Percentiles rank a stretch among this genome's conserved stretches.
Conservation (phyloP, 2,797 vertebrate species). For the Pelodytes ibericus region DNA sequence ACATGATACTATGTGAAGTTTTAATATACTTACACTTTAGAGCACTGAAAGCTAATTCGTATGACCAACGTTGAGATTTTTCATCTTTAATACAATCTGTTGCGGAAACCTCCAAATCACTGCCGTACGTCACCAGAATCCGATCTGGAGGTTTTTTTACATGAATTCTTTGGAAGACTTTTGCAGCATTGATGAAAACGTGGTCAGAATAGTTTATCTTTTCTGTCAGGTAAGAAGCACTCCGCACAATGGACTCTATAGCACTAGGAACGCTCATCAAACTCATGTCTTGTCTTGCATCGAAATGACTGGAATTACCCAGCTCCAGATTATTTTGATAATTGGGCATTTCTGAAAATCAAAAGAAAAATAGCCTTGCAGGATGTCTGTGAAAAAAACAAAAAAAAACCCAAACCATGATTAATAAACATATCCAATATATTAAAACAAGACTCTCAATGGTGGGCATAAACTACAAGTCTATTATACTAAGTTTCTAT, state of each 20-base stretch:
- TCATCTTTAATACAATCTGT: constrained; percentile 71
- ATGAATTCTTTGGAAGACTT: constrained; percentile 81
- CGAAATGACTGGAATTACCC: constrained; percentile 36
- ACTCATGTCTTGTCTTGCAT: constrained; percentile 29
- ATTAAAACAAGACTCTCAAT: no score
- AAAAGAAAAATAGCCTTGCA: constrained; percentile 19
- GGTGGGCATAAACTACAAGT: no score
- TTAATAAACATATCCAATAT: background rate
- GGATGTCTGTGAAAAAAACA: constrained; percentile 58
- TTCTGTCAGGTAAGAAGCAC: constrained; percentile 43
- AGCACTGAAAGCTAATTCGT: constrained; percentile 84
- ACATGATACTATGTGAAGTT: no score
- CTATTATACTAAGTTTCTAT: no score
- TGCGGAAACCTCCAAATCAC: constrained; percentile 43
- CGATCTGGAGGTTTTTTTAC: constrained; percentile 71
- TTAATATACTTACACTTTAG: constrained; percentile 86
- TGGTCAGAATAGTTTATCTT: constrained; percentile 71
- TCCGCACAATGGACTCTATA: constrained; percentile 28
- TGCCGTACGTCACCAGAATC: constrained; percentile 75
- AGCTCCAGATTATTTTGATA: constrained; percentile 43
- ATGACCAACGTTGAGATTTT: constrained; percentile 67
- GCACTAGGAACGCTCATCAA: constrained; percentile 48
- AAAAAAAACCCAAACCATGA: no score
- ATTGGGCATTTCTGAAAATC: constrained; percentile 57
- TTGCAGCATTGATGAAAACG: constrained; percentile 80